Percentiles rank a stretch among this genome's conserved stretches.
Conservation (phyloP, 2,888 invertebrate genomes). For the Drosophila mulleri region DNA sequence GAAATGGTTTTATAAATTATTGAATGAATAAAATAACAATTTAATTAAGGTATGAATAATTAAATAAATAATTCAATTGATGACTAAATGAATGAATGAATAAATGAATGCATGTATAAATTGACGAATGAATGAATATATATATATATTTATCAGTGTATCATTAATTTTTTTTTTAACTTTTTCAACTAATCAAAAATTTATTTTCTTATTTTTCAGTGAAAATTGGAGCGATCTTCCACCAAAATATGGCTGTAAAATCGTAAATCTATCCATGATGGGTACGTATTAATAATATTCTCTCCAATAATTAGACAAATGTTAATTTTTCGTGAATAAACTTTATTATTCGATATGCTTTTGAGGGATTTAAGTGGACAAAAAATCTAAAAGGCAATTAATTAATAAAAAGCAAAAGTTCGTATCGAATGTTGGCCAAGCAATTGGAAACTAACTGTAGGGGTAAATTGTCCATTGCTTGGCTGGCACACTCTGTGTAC, state of each 20-base stretch:
- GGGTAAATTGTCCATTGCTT: slow-evolving; percentile 17
- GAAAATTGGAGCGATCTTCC: neutral
- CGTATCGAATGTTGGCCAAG: slow-evolving; percentile 29
- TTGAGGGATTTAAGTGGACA: slow-evolving; percentile 36
- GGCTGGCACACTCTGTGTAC: slow-evolving; percentile 53
- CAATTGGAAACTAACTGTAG: slow-evolving; percentile 17
- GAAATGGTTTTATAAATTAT: neutral
- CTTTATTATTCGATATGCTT: slow-evolving; percentile 74
- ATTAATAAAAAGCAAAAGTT: slow-evolving; percentile 27
- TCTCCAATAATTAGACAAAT: neutral
- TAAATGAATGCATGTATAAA: neutral
- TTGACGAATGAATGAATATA: neutral
- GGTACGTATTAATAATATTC: neutral
- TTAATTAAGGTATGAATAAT: neutral
- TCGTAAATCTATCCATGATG: neutral
- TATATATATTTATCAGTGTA: neutral
- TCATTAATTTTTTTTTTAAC: too few species aligned
- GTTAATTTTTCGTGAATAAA: slow-evolving; percentile 57
- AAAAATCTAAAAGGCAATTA: slow-evolving; percentile 26
- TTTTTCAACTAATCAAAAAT: neutral
- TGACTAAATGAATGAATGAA: neutral
- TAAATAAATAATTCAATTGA: neutral
- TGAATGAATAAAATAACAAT: too few species aligned
- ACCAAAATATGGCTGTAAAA: neutral
- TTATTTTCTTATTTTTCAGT: neutral